Evolutionary conservation across 2,113 vertebrate species (phyloP).

Genomic region (Passer domesticus): DNA sequence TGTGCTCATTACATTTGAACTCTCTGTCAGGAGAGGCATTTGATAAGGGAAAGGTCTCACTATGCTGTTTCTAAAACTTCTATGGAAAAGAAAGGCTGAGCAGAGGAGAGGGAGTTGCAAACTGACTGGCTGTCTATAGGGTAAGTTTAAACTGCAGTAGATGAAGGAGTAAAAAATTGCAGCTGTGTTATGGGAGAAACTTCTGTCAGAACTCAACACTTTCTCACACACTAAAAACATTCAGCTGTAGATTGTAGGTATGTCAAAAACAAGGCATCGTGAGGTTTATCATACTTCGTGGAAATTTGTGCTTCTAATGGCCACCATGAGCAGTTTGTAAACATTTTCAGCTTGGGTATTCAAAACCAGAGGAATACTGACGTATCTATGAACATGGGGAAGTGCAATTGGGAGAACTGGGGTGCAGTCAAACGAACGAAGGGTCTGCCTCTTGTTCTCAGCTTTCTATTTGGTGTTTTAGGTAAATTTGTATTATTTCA

Average conservation of each 20-base stretch:
- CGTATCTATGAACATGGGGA: background rate
- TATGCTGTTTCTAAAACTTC: background rate
- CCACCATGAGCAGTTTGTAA: background rate
- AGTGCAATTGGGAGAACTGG: background rate
- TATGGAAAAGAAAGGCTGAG: background rate
- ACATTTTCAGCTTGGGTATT: background rate
- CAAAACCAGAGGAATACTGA: background rate
- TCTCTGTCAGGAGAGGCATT: background rate
- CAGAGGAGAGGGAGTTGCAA: accelerated
- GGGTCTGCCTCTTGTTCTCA: background rate
- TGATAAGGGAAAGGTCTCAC: background rate
- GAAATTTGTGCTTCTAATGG: background rate
- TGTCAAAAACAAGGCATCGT: background rate
- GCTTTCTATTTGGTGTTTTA: background rate
- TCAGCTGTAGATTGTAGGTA: background rate
- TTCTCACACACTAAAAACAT: background rate
- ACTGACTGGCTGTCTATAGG: background rate
- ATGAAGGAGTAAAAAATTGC: background rate
- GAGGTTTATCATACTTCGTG: background rate
- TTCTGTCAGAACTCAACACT: background rate
- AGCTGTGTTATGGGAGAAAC: background rate
- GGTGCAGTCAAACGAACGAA: background rate
- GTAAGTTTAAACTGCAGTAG: background rate
- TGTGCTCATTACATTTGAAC: background rate
- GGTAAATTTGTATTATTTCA: background rate